Evolutionary conservation across 1,140 invertebrate species (phyloP).

Genomic region (Ostrea denselamellosa): DNA sequence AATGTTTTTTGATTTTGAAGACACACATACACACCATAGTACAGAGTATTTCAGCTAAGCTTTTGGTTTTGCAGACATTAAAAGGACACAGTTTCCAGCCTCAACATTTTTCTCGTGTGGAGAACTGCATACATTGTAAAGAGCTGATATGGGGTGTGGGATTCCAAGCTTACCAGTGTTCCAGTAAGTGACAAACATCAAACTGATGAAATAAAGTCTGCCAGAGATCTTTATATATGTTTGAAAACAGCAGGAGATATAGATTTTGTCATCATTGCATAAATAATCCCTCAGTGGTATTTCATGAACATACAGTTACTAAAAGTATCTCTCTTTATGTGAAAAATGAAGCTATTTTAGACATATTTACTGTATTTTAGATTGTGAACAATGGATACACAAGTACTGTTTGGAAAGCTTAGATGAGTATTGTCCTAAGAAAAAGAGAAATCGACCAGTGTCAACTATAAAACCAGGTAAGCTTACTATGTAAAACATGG

Average conservation of each 20-base stretch:
- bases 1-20: too few relatives aligned
- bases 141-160: conserved; percentile 95
- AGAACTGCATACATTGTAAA: conserved; percentile 95
- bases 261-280: not conserved
- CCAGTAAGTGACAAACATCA: conserved; percentile 82
- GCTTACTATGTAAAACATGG: too few relatives aligned
- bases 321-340: not conserved
- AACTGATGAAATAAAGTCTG: not conserved
- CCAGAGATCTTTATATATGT: too few relatives aligned
- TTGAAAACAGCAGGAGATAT: not conserved
- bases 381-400: conserved; percentile 93
- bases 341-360: not conserved
- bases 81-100: conserved; percentile 92
- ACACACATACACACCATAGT: too few relatives aligned
- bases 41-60: not conserved
- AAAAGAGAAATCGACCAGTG: conserved; percentile 69
- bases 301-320: not conserved
- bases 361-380: conserved; percentile 80
- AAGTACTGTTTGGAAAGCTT: conserved; percentile 89
- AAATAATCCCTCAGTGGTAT: not conserved
- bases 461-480: not conserved
- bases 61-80: conserved; percentile 64
- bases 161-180: conserved; percentile 95
- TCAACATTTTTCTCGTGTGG: conserved; percentile 93
- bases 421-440: conserved; percentile 85